Evolutionary conservation across 2,113 vertebrate genomes (phyloP).

Genomic region (Rhabdornis inornatus): DNA sequence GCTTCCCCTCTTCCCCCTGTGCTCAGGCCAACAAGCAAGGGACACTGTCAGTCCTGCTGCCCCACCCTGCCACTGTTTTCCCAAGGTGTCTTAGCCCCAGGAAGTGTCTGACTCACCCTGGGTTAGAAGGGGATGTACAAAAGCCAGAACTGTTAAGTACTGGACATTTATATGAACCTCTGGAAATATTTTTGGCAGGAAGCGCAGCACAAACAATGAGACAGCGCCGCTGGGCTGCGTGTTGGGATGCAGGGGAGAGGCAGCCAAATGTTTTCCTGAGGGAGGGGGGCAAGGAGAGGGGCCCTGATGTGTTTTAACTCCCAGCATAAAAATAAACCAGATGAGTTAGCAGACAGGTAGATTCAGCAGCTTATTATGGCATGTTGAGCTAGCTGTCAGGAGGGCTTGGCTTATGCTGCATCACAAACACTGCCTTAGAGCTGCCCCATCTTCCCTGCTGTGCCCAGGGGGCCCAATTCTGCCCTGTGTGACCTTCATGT

Average conservation of each 20-base stretch:
- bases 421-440: neutral
- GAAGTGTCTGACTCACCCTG: neutral
- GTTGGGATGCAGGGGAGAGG: neutral
- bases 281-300: neutral
- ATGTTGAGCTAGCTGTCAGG: neutral
- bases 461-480: neutral
- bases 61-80: neutral
- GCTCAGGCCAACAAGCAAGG: rapidly evolving
- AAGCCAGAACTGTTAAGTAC: conserved; percentile 8
- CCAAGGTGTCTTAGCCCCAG: neutral
- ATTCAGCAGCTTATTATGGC: conserved; percentile 8
- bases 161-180: conserved; percentile 26
- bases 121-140: neutral
- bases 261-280: conserved; percentile 23
- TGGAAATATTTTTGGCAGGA: conserved; percentile 57
- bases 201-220: neutral
- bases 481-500: neutral
- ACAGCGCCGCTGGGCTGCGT: neutral
- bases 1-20: neutral
- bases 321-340: conserved; percentile 42
- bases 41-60: neutral
- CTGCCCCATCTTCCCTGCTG: neutral
- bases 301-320: conserved; percentile 17
- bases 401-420: neutral
- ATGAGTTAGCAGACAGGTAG: conserved; percentile 54